phyloP scores from a whole-genome alignment of 2,888 invertebrate genomes.

The Drosophila rubida region DNA sequence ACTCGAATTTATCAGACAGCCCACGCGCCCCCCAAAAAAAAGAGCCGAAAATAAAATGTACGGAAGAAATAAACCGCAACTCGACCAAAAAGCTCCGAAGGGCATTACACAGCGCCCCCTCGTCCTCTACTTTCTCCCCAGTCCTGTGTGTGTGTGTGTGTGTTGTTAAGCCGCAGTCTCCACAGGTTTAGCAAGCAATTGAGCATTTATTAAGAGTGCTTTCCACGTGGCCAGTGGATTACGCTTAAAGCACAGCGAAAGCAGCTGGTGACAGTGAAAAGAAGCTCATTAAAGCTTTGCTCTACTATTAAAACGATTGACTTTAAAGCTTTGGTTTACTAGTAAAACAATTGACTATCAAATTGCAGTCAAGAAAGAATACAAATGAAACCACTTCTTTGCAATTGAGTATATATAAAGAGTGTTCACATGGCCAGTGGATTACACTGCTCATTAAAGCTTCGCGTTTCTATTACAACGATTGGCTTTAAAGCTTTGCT shows the following conservation, averaged over 20 bases:
- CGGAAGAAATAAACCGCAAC: slow-evolving; percentile 32
- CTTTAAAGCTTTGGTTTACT: too few species aligned
- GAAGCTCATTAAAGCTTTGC: neutral
- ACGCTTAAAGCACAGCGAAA: neutral
- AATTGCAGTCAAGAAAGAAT: too few species aligned
- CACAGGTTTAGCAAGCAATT: slow-evolving; percentile 46
- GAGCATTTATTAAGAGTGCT: slow-evolving; percentile 19
- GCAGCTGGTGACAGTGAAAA: neutral
- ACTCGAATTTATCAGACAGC: slow-evolving; percentile 66
- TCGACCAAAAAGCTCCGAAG: slow-evolving; percentile 18
- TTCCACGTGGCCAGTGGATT: slow-evolving; percentile 1
- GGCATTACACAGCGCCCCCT: slow-evolving; percentile 4
- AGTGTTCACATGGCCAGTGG: too few species aligned
- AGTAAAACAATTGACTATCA: too few species aligned
- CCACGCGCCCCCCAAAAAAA: slow-evolving; percentile 32
- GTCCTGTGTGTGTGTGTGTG: slow-evolving; percentile 16
- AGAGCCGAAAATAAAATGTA: neutral
- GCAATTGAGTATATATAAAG: too few species aligned
- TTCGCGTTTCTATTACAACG: too few species aligned
- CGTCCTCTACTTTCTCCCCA: neutral
- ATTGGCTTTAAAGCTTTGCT: too few species aligned
- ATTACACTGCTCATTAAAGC: too few species aligned
- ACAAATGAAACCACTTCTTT: too few species aligned
- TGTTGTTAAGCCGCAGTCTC: slow-evolving; percentile 43
- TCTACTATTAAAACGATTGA: neutral